A percentile compares a stretch with the other conserved stretches of the same genome.
Evolutionary conservation across 2,797 vertebrate genomes (phyloP).

Genomic region (Echeneis naucrates): DNA sequence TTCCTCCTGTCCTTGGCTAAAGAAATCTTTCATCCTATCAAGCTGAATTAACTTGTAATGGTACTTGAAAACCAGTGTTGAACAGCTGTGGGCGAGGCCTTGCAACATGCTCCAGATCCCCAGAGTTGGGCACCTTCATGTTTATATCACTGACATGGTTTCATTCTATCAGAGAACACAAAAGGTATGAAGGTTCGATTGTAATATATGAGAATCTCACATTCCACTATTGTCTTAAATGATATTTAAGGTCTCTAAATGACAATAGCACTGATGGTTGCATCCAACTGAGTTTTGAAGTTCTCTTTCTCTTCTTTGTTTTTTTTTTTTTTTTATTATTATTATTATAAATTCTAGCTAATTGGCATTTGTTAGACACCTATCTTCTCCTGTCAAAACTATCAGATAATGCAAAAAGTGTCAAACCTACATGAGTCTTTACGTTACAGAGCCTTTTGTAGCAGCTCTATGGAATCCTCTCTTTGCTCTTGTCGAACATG

Average conservation of each 20-base stretch:
- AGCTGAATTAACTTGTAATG: slow-evolving; percentile 30
- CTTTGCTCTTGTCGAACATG: background rate
- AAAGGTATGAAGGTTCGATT: slow-evolving; percentile 22
- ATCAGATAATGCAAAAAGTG: slow-evolving; percentile 32
- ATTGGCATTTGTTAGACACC: slow-evolving; percentile 42
- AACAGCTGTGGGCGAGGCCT: slow-evolving; percentile 2
- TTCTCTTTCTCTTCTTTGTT: slow-evolving; percentile 42
- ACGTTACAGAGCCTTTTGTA: slow-evolving; percentile 16
- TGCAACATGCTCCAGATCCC: background rate
- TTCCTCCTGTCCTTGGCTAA: slow-evolving; percentile 32
- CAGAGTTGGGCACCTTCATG: background rate
- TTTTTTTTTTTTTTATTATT: no score
- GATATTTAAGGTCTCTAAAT: background rate
- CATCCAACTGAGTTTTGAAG: slow-evolving; percentile 8
- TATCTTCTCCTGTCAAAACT: slow-evolving; percentile 53
- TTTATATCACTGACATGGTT: slow-evolving; percentile 9
- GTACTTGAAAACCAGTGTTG: slow-evolving; percentile 18
- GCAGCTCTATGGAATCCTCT: slow-evolving; percentile 12
- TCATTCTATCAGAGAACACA: slow-evolving; percentile 5
- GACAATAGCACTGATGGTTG: background rate
- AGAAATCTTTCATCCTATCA: slow-evolving; percentile 22
- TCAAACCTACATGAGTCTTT: slow-evolving; percentile 17
- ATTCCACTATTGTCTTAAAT: slow-evolving; percentile 7
- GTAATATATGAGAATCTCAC: slow-evolving; percentile 24
- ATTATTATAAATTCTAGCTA: slow-evolving; percentile 48